phyloP scores from a whole-genome alignment of 1,140 invertebrate genomes.

The Neodiprion lecontei region DNA sequence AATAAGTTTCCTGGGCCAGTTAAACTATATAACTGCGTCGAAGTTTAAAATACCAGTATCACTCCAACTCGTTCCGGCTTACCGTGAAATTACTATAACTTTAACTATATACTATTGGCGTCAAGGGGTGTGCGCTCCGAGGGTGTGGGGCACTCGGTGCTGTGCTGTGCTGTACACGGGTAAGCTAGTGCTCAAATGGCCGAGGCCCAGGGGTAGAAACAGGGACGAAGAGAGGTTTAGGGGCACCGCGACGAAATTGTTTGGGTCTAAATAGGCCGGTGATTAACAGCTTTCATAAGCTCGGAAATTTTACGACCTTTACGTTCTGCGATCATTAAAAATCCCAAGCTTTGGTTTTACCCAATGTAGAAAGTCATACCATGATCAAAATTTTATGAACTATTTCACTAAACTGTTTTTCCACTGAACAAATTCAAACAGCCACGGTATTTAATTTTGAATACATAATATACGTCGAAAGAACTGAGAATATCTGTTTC shows the following conservation, averaged over 20 bases:
- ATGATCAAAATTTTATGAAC: no score
- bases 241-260: not conserved
- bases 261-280: not conserved
- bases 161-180: not conserved
- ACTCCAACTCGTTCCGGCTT: not conserved
- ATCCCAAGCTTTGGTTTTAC: no score
- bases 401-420: no score
- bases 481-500: no score
- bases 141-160: not conserved
- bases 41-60: constrained; percentile 2
- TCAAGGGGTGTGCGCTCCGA: not conserved
- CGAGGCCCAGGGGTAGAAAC: not conserved
- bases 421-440: no score
- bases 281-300: not conserved
- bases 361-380: no score
- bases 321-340: no score
- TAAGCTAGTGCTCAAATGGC: not conserved
- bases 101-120: constrained; percentile 1
- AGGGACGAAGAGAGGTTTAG: not conserved
- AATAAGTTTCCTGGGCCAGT: not conserved
- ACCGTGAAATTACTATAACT: constrained; percentile 5
- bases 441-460: no score
- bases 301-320: no score
- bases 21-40: not conserved
- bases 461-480: no score